A percentile compares a stretch with the other conserved stretches of the same genome.
Conservation (phyloP, 2,888 invertebrate species). For the Leistus spinibarbis region DNA sequence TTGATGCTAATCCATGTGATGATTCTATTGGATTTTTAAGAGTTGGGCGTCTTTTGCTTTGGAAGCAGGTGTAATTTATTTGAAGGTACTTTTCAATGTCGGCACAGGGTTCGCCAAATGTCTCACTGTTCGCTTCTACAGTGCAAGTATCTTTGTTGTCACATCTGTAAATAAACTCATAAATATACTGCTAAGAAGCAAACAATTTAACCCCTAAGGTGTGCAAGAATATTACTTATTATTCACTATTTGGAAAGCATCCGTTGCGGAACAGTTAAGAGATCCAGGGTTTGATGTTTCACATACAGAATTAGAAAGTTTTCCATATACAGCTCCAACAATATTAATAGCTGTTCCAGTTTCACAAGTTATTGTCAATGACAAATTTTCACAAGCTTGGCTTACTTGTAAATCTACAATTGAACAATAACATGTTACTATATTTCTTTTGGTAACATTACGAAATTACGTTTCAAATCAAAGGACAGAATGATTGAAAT, state of each 20-base stretch:
- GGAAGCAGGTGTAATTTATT: neutral
- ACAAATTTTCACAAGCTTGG: neutral
- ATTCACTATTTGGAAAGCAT: neutral
- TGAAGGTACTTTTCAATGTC: neutral
- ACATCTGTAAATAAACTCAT: neutral
- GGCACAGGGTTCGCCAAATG: neutral
- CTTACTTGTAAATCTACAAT: too few relatives aligned
- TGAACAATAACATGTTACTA: too few relatives aligned
- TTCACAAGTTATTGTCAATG: neutral
- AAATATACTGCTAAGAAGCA: too few relatives aligned
- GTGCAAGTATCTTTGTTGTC: neutral
- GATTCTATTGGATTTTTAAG: neutral
- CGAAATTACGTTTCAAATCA: too few relatives aligned
- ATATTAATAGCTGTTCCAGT: neutral
- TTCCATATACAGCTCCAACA: neutral
- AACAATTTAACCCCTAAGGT: too few relatives aligned
- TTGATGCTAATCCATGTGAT: neutral
- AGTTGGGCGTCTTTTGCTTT: too few relatives aligned
- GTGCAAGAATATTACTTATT: too few relatives aligned
- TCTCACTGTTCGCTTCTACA: neutral
- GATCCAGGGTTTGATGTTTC: neutral
- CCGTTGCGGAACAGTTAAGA: neutral
- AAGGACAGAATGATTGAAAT: too few relatives aligned
- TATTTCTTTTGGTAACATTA: too few relatives aligned
- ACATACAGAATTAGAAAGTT: neutral